A percentile compares a stretch with the other conserved stretches of the same genome.
Evolutionary conservation across 2,797 vertebrate genomes (phyloP).

Genomic region (Propithecus perrieri): DNA sequence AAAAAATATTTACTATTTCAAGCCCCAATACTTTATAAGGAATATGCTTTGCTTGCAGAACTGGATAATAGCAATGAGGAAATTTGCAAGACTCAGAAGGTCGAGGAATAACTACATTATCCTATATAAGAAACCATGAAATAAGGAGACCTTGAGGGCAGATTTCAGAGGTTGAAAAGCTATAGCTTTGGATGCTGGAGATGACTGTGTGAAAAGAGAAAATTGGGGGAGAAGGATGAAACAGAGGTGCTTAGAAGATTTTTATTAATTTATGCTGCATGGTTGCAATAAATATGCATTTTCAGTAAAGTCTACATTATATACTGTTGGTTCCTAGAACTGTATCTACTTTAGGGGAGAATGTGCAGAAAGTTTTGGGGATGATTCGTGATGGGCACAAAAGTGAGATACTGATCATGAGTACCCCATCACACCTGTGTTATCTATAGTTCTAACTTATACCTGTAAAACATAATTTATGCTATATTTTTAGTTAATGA

Average conservation of each 20-base stretch:
- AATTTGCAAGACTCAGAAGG: neutral
- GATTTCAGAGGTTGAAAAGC: neutral
- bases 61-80: neutral
- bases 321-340: neutral
- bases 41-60: neutral
- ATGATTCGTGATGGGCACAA: neutral
- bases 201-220: neutral
- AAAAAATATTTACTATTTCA: slow-evolving; percentile 21
- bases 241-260: neutral
- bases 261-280: neutral
- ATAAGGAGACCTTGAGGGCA: neutral
- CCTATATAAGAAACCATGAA: neutral
- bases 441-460: neutral
- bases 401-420: neutral
- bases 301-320: neutral
- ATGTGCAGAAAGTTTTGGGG: neutral
- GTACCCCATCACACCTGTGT: neutral
- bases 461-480: neutral
- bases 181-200: neutral
- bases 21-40: neutral
- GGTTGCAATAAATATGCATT: neutral
- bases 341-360: neutral
- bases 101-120: neutral
- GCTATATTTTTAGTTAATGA: neutral
- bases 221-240: neutral